A percentile compares a stretch with the other conserved stretches of the same genome.
phyloP scores from a whole-genome alignment of 2,113 vertebrate genomes.

The Suncus etruscus region DNA sequence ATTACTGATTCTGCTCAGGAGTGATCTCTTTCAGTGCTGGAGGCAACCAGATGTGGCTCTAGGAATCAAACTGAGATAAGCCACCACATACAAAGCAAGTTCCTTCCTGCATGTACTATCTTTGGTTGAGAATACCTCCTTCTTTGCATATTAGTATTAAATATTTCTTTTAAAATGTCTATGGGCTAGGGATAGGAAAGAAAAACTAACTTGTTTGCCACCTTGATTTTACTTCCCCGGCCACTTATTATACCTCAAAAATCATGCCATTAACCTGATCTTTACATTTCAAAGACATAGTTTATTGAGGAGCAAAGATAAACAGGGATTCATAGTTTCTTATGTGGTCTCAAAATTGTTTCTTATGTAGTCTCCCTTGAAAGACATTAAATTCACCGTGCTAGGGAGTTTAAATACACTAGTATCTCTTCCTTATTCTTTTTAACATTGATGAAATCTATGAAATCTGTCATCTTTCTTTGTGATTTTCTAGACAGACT shows the following conservation, averaged over 20 bases:
- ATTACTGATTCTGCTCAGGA: no score
- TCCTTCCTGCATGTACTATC: no score
- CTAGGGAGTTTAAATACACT: neutral
- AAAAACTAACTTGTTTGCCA: neutral
- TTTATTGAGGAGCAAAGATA: constrained; percentile 35
- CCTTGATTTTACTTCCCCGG: neutral
- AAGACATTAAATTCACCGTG: neutral
- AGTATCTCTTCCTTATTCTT: constrained; percentile 40
- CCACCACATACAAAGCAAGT: no score
- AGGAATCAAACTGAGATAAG: no score
- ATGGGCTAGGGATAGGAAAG: neutral
- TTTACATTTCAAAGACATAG: constrained; percentile 54
- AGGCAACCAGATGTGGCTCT: no score
- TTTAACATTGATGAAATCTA: constrained; percentile 71
- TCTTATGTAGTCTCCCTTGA: constrained; percentile 8
- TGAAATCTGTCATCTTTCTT: constrained; percentile 76
- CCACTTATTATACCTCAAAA: neutral
- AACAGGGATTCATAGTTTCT: constrained; percentile 41
- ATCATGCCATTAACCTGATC: neutral
- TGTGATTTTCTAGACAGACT: constrained; percentile 79
- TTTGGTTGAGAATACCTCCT: neutral
- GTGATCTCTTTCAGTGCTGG: no score
- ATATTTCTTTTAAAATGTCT: neutral
- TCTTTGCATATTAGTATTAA: constrained; percentile 4
- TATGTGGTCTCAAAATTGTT: constrained; percentile 20